A percentile compares a stretch with the other conserved stretches of the same genome.
These are phyloP conservation scores for Sipha flava DNA, from an alignment of 1,140 invertebrate genomes.

Conservation along the genomic window DNA sequence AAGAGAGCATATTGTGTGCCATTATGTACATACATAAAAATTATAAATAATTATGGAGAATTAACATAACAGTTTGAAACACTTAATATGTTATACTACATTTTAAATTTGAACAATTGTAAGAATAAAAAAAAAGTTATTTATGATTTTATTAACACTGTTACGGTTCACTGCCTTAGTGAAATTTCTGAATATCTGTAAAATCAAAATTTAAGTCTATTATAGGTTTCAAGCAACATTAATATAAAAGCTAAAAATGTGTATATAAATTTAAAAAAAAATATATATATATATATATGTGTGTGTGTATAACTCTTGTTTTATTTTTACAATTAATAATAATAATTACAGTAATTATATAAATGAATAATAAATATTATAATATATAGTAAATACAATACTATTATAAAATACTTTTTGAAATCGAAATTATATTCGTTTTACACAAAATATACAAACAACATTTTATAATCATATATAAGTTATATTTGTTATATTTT, in stretches of 20 bases:
- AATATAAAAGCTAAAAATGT: conserved; percentile 8
- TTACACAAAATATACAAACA: conserved; percentile 16
- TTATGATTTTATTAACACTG: too few species aligned
- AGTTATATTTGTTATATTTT: neutral
- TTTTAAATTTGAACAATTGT: too few species aligned
- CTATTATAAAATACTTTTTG: conserved; percentile 23
- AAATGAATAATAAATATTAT: conserved; percentile 16
- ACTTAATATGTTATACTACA: too few species aligned
- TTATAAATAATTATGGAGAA: too few species aligned
- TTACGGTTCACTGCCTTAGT: too few species aligned
- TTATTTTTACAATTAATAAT: conserved; percentile 15
- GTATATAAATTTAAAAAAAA: conserved; percentile 7
- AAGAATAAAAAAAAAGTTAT: too few species aligned
- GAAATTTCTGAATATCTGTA: too few species aligned
- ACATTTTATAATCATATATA: neutral
- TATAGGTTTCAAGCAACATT: neutral
- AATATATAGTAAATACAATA: conserved; percentile 22
- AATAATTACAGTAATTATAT: conserved; percentile 16
- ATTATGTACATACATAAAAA: too few species aligned
- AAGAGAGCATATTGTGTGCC: too few species aligned
- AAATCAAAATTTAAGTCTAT: too few species aligned
- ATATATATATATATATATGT: neutral
- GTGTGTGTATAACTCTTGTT: neutral
- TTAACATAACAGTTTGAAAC: too few species aligned
- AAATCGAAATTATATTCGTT: conserved; percentile 7